Conservation (phyloP, 2,797 vertebrate genomes). For the Epinephelus awoara region DNA sequence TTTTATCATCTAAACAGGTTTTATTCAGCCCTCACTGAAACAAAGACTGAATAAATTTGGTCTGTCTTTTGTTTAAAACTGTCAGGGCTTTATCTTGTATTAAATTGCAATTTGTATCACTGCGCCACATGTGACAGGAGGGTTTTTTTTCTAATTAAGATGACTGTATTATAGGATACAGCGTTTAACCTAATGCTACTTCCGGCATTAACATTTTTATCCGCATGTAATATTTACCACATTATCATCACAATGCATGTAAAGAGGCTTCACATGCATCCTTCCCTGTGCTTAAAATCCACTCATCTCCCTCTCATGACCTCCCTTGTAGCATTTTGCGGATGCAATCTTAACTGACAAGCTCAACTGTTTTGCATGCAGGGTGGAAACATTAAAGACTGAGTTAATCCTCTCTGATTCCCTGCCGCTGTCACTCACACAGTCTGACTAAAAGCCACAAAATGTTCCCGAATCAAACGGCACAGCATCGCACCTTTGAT, state of each 20-base stretch:
- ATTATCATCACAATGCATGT: slow-evolving; percentile 20
- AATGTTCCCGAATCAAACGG: slow-evolving; percentile 53
- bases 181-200: background rate
- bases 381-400: slow-evolving; percentile 72
- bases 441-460: slow-evolving; percentile 58
- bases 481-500: slow-evolving; percentile 41
- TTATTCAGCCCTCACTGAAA: slow-evolving; percentile 10
- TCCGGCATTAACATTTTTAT: background rate
- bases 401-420: slow-evolving; percentile 78
- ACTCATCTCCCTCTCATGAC: slow-evolving; percentile 58
- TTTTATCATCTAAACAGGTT: slow-evolving; percentile 13
- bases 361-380: slow-evolving; percentile 74
- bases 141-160: background rate
- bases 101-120: background rate
- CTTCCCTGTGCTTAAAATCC: slow-evolving; percentile 39
- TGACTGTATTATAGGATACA: background rate
- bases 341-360: slow-evolving; percentile 71
- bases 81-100: background rate
- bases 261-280: slow-evolving; percentile 43
- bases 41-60: background rate
- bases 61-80: background rate
- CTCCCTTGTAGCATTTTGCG: slow-evolving; percentile 57
- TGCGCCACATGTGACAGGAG: background rate
- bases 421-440: slow-evolving; percentile 74
- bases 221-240: background rate